Percentiles rank a stretch among this genome's conserved stretches.
Conservation (phyloP, 2,888 invertebrate species). For the Chrysotoxum bicinctum region DNA sequence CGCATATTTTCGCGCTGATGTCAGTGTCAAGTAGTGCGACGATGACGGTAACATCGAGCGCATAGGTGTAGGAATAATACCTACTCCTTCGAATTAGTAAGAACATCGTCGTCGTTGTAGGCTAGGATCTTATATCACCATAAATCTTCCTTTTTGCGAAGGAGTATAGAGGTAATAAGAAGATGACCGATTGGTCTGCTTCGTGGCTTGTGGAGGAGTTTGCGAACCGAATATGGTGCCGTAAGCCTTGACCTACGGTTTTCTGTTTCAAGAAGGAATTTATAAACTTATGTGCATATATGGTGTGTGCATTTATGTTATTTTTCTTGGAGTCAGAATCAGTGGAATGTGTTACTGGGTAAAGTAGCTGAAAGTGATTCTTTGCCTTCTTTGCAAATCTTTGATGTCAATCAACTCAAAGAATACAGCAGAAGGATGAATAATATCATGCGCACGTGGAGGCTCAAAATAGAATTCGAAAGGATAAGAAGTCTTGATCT, state of each 20-base stretch:
- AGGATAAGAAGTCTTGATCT: not conserved
- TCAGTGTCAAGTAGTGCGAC: constrained; percentile 35
- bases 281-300: not conserved
- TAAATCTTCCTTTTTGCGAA: constrained; percentile 36
- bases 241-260: constrained; percentile 65
- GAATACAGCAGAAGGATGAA: not conserved
- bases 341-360: constrained; percentile 66
- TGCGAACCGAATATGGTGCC: constrained; percentile 2
- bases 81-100: constrained; percentile 8
- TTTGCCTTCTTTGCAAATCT: not conserved
- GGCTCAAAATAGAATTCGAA: not conserved
- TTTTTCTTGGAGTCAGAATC: constrained; percentile 12
- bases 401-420: constrained; percentile 44
- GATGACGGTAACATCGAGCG: constrained; percentile 6
- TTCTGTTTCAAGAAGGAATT: constrained; percentile 22
- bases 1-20: constrained; percentile 67
- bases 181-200: constrained; percentile 51
- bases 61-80: constrained; percentile 35
- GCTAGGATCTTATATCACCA: constrained; percentile 10
- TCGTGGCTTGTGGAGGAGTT: constrained; percentile 23
- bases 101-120: not conserved
- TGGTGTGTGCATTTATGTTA: not conserved
- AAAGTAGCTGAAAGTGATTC: constrained; percentile 29
- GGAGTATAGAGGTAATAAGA: constrained; percentile 19
- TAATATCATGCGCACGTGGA: not conserved